These are phyloP conservation scores for Toxotes lorentzi DNA, from an alignment of 2,797 vertebrate species.

Conservation along the genomic window DNA sequence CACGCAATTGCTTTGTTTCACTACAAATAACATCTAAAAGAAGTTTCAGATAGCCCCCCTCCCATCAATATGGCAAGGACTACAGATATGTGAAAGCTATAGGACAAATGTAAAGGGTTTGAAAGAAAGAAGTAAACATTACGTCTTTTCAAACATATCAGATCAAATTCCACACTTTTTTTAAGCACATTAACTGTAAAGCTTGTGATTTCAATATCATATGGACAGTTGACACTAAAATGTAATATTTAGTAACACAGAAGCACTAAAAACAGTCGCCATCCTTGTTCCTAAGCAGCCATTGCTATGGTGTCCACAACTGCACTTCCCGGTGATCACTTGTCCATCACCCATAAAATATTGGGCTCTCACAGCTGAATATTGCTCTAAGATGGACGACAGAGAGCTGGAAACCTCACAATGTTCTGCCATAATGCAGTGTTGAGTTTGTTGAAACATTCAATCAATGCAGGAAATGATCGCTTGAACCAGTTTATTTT, in stretches of 20 bases:
- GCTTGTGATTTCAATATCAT: neutral
- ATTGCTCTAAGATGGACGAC: slow-evolving; percentile 27
- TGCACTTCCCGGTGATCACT: slow-evolving; percentile 37
- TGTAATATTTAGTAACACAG: neutral
- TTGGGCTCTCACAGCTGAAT: slow-evolving; percentile 33
- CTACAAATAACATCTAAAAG: slow-evolving; percentile 5
- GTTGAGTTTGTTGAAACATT: slow-evolving; percentile 46
- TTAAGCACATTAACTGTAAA: neutral
- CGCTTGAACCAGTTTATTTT: slow-evolving; percentile 56
- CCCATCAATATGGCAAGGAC: neutral
- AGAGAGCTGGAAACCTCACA: slow-evolving; percentile 38
- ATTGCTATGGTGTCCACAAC: slow-evolving; percentile 21
- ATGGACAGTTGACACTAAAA: neutral
- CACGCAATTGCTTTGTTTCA: neutral
- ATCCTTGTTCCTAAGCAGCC: neutral
- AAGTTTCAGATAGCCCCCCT: neutral
- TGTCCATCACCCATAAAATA: slow-evolving; percentile 44
- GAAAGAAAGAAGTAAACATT: too few species aligned
- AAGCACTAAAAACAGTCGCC: neutral
- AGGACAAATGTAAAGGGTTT: too few species aligned
- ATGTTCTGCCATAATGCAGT: slow-evolving; percentile 31
- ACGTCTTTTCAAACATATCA: neutral
- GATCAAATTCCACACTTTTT: neutral
- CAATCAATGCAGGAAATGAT: slow-evolving; percentile 70
- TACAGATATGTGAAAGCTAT: neutral